These are phyloP conservation scores for Gambusia yucatana DNA, from an alignment of 2,797 vertebrate genomes.

Conservation along the genomic window DNA sequence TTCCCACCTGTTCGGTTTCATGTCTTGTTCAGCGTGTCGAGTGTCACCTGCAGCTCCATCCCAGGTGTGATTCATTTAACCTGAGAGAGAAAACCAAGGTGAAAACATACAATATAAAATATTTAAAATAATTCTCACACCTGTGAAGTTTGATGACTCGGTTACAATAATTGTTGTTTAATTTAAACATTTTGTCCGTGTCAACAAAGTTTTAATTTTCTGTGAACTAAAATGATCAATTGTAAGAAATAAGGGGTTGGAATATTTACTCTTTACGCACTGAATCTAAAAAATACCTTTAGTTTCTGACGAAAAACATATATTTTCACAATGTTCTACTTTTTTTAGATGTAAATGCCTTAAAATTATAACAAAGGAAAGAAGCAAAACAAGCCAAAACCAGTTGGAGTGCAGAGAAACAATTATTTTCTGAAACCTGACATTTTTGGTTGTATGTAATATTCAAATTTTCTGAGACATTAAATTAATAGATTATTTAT, in stretches of 20 bases:
- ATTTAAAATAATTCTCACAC: neutral
- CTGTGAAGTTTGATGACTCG: neutral
- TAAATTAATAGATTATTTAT: neutral
- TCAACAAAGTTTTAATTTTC: neutral
- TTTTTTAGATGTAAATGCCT: no score
- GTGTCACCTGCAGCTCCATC: neutral
- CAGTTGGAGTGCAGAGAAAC: neutral
- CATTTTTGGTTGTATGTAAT: neutral
- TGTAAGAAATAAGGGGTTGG: no score
- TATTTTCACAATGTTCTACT: no score
- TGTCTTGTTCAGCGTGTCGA: conserved; percentile 10
- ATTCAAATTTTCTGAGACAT: neutral
- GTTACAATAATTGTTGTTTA: neutral
- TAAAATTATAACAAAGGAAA: no score
- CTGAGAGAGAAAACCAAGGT: neutral
- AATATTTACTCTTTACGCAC: no score
- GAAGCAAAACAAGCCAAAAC: neutral
- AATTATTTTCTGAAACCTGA: neutral
- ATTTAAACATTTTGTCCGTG: neutral
- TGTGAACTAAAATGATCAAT: neutral
- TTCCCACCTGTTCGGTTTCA: neutral
- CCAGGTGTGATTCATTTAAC: neutral
- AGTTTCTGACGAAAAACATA: no score
- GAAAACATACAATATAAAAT: neutral
- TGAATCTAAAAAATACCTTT: no score